Evolutionary conservation across 2,888 invertebrate species (phyloP), one percentile per base, ranked within the genome.

Genomic region (Perithous albicinctus): DNA sequence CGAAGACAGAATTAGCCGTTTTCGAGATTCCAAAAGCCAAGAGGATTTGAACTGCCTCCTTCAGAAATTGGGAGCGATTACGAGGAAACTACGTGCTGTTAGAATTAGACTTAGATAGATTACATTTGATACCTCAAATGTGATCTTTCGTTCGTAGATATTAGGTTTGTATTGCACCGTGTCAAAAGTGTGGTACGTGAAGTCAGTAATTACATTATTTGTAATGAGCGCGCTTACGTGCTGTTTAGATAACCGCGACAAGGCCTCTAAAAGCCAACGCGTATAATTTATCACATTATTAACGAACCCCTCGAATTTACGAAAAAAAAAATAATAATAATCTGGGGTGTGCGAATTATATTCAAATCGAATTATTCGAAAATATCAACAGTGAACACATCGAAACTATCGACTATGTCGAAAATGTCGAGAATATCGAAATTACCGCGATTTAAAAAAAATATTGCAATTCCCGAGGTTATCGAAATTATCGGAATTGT

Each of bases 131-230:
- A 51, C 10, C 46, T 46, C 73, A 35, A 69, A 72, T 35, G 48
- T 18, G 46, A 18, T 48, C 43, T 43, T 67, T 75, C 61, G 51
- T 72, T 74, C 54, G 66, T 66, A 46, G 51, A 64, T 59, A 77
- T 80, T 86, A 89, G 88, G 87, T n/a, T 86, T 89, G 91, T 90
- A 91, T 90, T 90, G 87, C 90, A 90, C 90, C 83, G 77, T 84
- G 85, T 88, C 75, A 84, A 85, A 86, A 81, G 90, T 89, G 91
- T 85, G 88, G 90, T 89, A 91, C 90, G 90, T 89, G 86, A 91
- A 90, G 82, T 84, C 83, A 90, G 90, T 92, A 90, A 90, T 91
- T 92, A 91, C 91, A 88, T 91, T 91, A 67, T 89, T 87, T 88
- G 91, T 91, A 91, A 92, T 91, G 81, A 85, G 86, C 85, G 84